A percentile compares a stretch with the other conserved stretches of the same genome.
Evolutionary conservation across 1,140 invertebrate species (phyloP).

Genomic region (Oscheius sp.): DNA sequence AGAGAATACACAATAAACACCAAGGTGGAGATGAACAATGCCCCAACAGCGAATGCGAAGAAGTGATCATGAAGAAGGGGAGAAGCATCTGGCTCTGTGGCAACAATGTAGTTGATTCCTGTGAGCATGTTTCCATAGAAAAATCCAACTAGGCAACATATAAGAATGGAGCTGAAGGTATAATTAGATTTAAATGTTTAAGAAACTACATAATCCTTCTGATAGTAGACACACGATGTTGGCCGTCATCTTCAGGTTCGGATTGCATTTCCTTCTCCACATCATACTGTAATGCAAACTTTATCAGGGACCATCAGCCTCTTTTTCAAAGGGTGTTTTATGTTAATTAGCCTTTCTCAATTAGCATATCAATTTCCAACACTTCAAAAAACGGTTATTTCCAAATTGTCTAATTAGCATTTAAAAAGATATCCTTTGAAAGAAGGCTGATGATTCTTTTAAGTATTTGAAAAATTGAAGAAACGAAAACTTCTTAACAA

Average conservation of each 20-base stretch:
- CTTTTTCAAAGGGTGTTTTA: background rate
- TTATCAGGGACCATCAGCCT: background rate
- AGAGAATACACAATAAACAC: slow-evolving; percentile 8
- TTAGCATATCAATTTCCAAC: too few species aligned
- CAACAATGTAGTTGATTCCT: slow-evolving; percentile 15
- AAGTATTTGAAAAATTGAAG: too few species aligned
- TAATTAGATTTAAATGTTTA: background rate
- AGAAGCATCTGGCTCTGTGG: background rate
- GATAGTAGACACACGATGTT: background rate
- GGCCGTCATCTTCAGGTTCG: background rate
- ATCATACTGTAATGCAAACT: slow-evolving; percentile 8
- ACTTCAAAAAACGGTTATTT: too few species aligned
- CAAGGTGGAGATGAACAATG: slow-evolving; percentile 17
- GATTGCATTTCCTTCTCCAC: background rate
- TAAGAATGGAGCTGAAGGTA: slow-evolving; percentile 6
- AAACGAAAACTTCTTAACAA: too few species aligned
- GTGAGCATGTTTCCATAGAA: slow-evolving; percentile 28
- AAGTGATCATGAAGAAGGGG: slow-evolving; percentile 11
- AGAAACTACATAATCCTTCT: background rate
- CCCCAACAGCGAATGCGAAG: slow-evolving; percentile 14
- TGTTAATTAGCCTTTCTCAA: too few species aligned
- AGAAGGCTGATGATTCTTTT: too few species aligned
- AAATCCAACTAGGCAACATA: slow-evolving; percentile 11
- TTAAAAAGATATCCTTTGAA: too few species aligned
- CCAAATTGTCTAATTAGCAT: too few species aligned